Percentiles rank a stretch among this genome's conserved stretches.
Conservation (phyloP, 2,888 invertebrate genomes). For the Stenodera caucasica region DNA sequence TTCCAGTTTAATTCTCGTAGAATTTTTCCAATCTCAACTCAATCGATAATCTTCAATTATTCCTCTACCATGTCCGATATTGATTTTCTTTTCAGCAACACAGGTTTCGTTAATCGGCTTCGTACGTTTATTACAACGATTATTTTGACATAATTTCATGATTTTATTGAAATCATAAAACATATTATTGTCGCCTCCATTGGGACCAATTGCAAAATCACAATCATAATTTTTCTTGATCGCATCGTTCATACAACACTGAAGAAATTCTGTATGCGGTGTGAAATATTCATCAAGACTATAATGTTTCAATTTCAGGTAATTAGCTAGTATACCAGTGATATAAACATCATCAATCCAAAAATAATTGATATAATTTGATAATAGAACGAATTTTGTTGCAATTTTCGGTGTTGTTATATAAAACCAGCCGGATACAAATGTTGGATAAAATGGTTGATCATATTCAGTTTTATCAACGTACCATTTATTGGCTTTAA, state of each 20-base stretch:
- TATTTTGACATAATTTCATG: constrained; percentile 61
- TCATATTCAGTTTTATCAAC: constrained; percentile 70
- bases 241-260: constrained; percentile 72
- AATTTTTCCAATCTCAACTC: constrained; percentile 22
- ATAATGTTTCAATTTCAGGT: constrained; percentile 60
- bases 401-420: constrained; percentile 70
- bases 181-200: constrained; percentile 73
- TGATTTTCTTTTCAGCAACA: constrained; percentile 55
- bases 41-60: constrained; percentile 41
- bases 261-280: constrained; percentile 69
- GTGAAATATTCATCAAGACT: constrained; percentile 67
- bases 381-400: constrained; percentile 59
- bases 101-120: constrained; percentile 63
- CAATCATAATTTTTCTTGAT: constrained; percentile 62
- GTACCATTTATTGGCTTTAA: constrained; percentile 77
- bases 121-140: constrained; percentile 60
- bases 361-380: constrained; percentile 67
- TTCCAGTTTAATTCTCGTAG: too few relatives aligned
- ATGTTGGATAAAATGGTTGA: constrained; percentile 67
- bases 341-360: constrained; percentile 92
- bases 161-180: constrained; percentile 68
- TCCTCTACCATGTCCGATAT: constrained; percentile 44
- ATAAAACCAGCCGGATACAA: constrained; percentile 85
- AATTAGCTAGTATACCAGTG: constrained; percentile 74
- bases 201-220: constrained; percentile 73